Evolutionary conservation across 2,113 vertebrate genomes (phyloP), one percentile per base, ranked within the genome.

Genomic region (Oceanites oceanicus): DNA sequence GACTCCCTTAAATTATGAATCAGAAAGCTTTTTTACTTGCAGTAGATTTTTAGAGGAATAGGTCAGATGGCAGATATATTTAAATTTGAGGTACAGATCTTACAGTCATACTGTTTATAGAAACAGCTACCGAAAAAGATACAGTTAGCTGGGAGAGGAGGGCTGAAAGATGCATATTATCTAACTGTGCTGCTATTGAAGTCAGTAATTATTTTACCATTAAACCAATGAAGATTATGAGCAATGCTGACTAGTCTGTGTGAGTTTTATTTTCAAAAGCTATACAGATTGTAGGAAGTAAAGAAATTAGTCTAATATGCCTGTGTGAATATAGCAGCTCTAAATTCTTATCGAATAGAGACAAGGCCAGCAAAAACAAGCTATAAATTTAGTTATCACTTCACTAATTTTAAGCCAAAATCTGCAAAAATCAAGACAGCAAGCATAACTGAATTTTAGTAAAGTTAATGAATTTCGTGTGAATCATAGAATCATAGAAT

Each of bases 1-100:
- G 56, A 75, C 11, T 74, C 12, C 15, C 61, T 81, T 87, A 87
- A 92, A 89, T 89, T 91, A 91, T 85, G n/a, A 89, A 94, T 89
- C 76, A 94, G 56, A 95, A 87, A 18, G 30, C 47, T 83, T 9
- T 91, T 88, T 77, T 55, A 84, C 47, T 91, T 85, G 49, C 65
- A 72, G 70, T 32, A 91, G 44, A 68, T 85, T 95, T 96, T 92
- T 61, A 67, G 44, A 80, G 42, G 20, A 83, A 14, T 42, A 53
- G 38, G 47, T 91, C 84, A 89, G 34, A 61, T 42, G 19, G 50
- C 22, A 90, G 45, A 55, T 63, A 49, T 18, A 26, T 77, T 80
- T 77, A 86, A 76, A 83, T 56, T 53, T 61, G 30, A 88, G 25
- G 11, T 49, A 50, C 8, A 68, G 65, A 78, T 10, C 15, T 72